phyloP scores from a whole-genome alignment of 2,113 vertebrate species.

The Eurystomus gularis region DNA sequence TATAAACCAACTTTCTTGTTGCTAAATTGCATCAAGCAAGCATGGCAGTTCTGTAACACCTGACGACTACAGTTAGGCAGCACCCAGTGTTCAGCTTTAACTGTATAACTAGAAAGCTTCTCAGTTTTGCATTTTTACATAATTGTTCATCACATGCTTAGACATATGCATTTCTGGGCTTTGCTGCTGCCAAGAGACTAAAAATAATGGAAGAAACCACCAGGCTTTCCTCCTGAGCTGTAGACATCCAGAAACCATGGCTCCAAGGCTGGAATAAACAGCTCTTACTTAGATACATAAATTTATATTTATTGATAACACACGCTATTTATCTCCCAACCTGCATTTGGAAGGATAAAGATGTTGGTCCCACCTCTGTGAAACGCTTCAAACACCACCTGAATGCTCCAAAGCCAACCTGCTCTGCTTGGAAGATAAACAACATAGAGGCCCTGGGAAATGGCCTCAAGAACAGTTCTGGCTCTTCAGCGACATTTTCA shows the following conservation, averaged over 20 bases:
- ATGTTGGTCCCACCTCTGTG: not conserved
- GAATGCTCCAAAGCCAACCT: not conserved
- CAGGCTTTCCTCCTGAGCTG: not conserved
- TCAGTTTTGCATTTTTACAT: not conserved
- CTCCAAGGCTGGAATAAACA: not conserved
- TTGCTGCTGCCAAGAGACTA: not conserved
- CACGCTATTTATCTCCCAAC: not conserved
- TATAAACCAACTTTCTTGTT: not conserved
- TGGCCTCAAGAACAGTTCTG: not conserved
- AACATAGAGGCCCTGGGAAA: not conserved
- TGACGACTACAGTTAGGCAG: not conserved
- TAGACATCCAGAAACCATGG: not conserved
- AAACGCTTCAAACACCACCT: not conserved
- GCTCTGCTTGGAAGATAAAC: not conserved
- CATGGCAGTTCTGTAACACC: not conserved
- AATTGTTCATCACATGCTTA: not conserved
- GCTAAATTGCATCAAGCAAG: conserved; percentile 19
- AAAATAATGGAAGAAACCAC: not conserved
- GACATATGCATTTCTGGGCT: not conserved
- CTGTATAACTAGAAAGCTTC: not conserved
- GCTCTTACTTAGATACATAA: not conserved
- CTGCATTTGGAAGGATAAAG: not conserved
- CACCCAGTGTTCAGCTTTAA: not conserved
- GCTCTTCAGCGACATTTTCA: not conserved
- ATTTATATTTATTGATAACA: not conserved